Base-by-base conservation (phyloP, 2,797 vertebrate genomes). In the Squalus acanthias region DNA sequence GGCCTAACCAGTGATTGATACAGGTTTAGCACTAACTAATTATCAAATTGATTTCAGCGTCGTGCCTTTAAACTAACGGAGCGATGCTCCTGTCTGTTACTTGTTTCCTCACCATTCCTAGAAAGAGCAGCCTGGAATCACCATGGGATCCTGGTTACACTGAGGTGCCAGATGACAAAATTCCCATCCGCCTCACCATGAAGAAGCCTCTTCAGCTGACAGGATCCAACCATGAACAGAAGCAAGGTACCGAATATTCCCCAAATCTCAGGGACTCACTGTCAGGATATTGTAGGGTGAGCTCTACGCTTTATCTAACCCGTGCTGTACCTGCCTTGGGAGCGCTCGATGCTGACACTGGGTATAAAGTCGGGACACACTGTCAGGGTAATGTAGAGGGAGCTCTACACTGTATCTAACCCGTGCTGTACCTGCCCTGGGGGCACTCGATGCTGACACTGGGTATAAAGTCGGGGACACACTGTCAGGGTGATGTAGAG, bases 111-210 rank as follows among this genome's bases (percentile, higher is more conserved):
- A 4, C 8, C 13, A 39, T 82, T 39, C n/a, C 0, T n/a, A 82
- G 76, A n/a, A 82, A 39, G 17, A 39, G 4, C 76, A 82, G n/a
- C 76, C 5, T 5, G n/a, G 76, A 82, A 82, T 39, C n/a, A 0
- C 76, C 76, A 5, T 33, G 39, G 76, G 76, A 82, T 5, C 76
- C 76, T 13, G n/a, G n/a, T 0, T 82, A 39, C n/a, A 5, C 0
- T 0, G 76, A 39, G 0, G 76, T 39, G 3, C 4, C n/a, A 5
- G 76, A 39, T 0, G n/a, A 17, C 13, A 82, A 39, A 5, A 0
- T 17, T 1, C 76, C 76, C 4, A 82, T 39, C 1, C n/a, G 76
- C 2, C n/a, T 82, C n/a, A 1, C 33, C 13, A 15, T 82, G 12
- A 82, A 39, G 3, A 39, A 82, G 76, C 10, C 39, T 0, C 24